These are phyloP conservation scores for Hippocampus kuda DNA, from an alignment of 2,797 vertebrate species.

Conservation along the genomic window DNA sequence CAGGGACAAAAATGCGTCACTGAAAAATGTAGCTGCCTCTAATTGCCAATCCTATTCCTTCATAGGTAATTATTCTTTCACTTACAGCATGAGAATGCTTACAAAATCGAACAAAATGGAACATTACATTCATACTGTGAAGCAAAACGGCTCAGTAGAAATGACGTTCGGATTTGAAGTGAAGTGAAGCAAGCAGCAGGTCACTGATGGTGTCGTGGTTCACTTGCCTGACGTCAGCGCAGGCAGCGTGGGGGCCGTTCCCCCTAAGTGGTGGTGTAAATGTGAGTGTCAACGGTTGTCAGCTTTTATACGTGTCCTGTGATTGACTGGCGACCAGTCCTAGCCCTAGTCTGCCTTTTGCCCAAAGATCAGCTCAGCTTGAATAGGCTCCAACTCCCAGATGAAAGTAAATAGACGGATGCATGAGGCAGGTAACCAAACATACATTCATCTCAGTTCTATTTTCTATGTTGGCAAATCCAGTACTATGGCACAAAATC, in stretches of 20 bases:
- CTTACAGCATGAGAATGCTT: background rate
- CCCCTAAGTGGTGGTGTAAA: background rate
- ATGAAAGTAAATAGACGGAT: background rate
- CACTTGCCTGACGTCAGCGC: background rate
- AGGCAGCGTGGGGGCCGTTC: background rate
- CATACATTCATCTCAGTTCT: conserved; percentile 22
- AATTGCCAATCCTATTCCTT: conserved; percentile 7
- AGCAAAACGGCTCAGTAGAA: conserved; percentile 9
- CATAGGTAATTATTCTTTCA: background rate
- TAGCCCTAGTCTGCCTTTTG: background rate
- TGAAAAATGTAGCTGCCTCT: conserved; percentile 1
- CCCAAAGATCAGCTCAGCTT: background rate
- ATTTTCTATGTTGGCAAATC: conserved; percentile 47
- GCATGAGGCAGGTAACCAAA: conserved; percentile 42
- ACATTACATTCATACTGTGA: background rate
- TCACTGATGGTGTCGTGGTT: background rate
- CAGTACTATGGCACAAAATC: conserved; percentile 67
- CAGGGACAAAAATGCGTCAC: background rate
- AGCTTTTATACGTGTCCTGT: background rate
- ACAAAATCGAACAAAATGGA: conserved; percentile 1
- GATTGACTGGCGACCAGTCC: background rate
- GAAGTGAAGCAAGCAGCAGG: background rate
- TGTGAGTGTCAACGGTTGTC: background rate
- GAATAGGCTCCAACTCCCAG: background rate
- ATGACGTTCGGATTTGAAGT: conserved; percentile 14